phyloP scores from a whole-genome alignment of 2,888 invertebrate species.

The Scaeva pyrastri region DNA sequence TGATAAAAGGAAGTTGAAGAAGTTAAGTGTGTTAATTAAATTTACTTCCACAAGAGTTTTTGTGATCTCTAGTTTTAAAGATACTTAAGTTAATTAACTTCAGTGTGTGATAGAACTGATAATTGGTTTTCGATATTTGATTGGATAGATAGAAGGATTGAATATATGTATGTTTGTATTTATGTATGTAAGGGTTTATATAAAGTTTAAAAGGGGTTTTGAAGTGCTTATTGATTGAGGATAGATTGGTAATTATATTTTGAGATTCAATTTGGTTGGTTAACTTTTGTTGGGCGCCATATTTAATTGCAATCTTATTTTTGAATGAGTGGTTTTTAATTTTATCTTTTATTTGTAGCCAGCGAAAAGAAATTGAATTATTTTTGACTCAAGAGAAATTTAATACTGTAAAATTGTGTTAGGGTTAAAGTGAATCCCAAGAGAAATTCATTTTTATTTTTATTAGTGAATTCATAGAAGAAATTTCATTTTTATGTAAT shows the following conservation, averaged over 20 bases:
- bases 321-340: not conserved
- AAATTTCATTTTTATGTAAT: too few relatives aligned
- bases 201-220: not conserved
- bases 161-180: too few relatives aligned
- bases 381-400: too few relatives aligned
- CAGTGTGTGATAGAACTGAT: slow-evolving; percentile 7
- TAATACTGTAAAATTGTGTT: too few relatives aligned
- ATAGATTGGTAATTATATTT: not conserved
- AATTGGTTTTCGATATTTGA: slow-evolving; percentile 30
- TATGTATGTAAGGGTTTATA: too few relatives aligned
- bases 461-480: too few relatives aligned
- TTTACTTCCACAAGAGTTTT: slow-evolving; percentile 23
- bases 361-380: too few relatives aligned
- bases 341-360: not conserved
- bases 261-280: not conserved
- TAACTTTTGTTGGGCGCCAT: not conserved
- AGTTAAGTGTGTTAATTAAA: slow-evolving; percentile 37
- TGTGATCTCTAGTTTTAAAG: slow-evolving; percentile 23
- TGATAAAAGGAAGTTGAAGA: slow-evolving; percentile 9
- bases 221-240: not conserved
- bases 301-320: not conserved
- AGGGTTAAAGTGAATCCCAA: too few relatives aligned
- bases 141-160: not conserved
- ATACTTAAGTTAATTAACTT: slow-evolving; percentile 34
- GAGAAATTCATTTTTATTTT: too few relatives aligned